These are phyloP conservation scores for Alces alces DNA, from an alignment of 2,113 vertebrate species.

Conservation along the genomic window DNA sequence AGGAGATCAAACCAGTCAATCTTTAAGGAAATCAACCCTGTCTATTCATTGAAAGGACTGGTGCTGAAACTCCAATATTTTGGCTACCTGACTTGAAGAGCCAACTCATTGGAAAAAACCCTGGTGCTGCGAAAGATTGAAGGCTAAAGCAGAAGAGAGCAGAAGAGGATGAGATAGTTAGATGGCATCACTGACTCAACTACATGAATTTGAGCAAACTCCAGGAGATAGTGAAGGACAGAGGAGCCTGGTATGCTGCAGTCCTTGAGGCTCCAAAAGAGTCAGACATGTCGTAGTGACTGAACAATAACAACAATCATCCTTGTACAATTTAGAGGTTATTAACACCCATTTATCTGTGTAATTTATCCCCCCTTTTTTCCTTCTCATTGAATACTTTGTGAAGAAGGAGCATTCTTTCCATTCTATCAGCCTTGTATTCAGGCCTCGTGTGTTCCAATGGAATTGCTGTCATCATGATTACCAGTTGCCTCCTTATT, in stretches of 20 bases:
- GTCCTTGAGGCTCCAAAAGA: background rate
- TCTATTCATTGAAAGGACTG: background rate
- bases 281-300: background rate
- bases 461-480: background rate
- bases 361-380: background rate
- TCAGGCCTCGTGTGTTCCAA: background rate
- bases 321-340: background rate
- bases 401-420: background rate
- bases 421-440: background rate
- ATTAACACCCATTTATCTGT: background rate
- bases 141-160: background rate
- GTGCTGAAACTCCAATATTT: background rate
- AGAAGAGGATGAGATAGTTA: background rate
- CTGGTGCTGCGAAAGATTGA: background rate
- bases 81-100: background rate
- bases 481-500: background rate
- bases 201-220: background rate
- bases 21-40: background rate
- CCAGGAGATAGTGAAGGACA: background rate
- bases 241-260: background rate
- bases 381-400: background rate
- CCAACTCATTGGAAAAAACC: background rate
- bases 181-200: background rate
- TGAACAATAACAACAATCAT: background rate
- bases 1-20: background rate